Conservation (phyloP, 53 echinoderm and acorn worm genomes). For the Mesocentrotus franciscanus region DNA sequence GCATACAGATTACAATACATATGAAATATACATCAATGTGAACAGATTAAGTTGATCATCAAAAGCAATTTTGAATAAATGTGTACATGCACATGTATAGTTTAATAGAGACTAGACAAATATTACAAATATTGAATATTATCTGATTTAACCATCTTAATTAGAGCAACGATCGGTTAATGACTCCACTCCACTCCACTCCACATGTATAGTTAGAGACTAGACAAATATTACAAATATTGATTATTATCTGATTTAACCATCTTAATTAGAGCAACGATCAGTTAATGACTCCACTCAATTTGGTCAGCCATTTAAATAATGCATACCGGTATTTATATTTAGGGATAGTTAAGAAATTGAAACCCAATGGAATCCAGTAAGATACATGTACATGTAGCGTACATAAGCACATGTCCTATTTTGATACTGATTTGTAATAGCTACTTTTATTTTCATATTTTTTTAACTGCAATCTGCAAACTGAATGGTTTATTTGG, state of each 20-base stretch:
- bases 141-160: background rate
- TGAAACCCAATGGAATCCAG: too few species aligned
- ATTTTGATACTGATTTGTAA: background rate
- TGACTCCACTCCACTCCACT: background rate
- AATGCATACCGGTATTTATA: too few species aligned
- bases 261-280: background rate
- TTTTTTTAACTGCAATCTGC: too few species aligned
- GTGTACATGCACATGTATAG: too few species aligned
- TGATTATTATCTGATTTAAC: background rate
- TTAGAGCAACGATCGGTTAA: background rate
- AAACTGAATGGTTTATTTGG: background rate
- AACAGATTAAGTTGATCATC: too few species aligned
- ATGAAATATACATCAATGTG: too few species aligned
- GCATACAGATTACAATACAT: too few species aligned
- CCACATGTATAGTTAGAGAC: background rate
- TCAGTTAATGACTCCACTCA: background rate
- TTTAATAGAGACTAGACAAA: background rate
- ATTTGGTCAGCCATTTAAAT: background rate
- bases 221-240: background rate
- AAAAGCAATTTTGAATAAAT: too few species aligned
- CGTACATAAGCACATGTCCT: background rate
- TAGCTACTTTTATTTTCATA: background rate
- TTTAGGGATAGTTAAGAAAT: too few species aligned
- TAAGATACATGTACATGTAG: background rate
- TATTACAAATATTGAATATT: background rate